phyloP scores from a whole-genome alignment of 2,797 vertebrate genomes.

The Micromesistius poutassou region DNA sequence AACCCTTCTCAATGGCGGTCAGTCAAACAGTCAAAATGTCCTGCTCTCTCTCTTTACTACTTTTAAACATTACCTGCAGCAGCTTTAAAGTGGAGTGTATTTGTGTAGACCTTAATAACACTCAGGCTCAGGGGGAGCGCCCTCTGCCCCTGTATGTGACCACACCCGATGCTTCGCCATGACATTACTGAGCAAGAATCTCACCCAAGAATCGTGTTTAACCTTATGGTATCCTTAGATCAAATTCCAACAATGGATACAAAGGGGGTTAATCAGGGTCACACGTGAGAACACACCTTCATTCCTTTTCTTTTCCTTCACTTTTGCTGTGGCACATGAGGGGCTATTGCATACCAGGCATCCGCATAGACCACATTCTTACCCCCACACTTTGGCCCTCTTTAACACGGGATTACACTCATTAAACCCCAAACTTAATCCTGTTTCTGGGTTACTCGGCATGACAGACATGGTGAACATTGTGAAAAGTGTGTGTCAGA shows the following conservation, averaged over 20 bases:
- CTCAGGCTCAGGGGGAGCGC: neutral
- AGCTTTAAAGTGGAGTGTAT: too few relatives aligned
- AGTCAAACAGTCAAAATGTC: too few relatives aligned
- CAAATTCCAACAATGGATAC: slow-evolving; percentile 20
- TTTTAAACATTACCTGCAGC: too few relatives aligned
- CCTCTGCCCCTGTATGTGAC: neutral
- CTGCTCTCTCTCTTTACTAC: too few relatives aligned
- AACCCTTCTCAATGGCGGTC: neutral
- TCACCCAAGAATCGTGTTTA: neutral
- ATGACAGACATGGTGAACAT: slow-evolving; percentile 81
- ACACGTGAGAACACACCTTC: slow-evolving; percentile 67
- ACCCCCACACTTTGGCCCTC: slow-evolving; percentile 73
- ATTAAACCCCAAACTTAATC: slow-evolving; percentile 82
- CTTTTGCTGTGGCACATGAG: slow-evolving; percentile 59
- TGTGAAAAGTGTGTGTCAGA: slow-evolving; percentile 77
- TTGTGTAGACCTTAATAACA: too few relatives aligned
- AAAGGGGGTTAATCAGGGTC: slow-evolving; percentile 55
- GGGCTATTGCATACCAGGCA: slow-evolving; percentile 69
- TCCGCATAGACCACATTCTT: slow-evolving; percentile 70
- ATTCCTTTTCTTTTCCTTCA: slow-evolving; percentile 33
- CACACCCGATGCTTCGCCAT: slow-evolving; percentile 1
- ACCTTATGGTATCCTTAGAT: slow-evolving; percentile 15
- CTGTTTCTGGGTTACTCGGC: slow-evolving; percentile 75
- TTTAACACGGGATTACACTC: slow-evolving; percentile 81
- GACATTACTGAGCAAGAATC: neutral